A percentile compares a stretch with the other conserved stretches of the same genome.
Conservation (phyloP, 1,140 invertebrate genomes). For the Rhizoglyphus robini region DNA sequence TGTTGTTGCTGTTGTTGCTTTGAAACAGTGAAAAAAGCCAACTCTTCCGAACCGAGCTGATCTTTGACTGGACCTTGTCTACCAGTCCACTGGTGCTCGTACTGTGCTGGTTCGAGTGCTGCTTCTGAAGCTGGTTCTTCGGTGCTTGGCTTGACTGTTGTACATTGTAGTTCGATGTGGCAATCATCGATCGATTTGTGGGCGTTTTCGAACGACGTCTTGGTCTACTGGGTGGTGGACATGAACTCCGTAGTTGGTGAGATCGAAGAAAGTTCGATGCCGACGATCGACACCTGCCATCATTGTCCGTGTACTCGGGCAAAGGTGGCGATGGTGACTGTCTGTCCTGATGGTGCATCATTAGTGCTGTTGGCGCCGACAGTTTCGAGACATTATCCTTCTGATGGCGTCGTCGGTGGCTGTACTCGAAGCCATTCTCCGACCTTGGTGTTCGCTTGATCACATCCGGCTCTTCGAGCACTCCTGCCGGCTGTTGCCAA, state of each 20-base stretch:
- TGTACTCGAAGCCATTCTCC: neutral
- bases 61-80: neutral
- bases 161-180: neutral
- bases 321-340: neutral
- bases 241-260: neutral
- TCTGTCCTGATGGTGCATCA: neutral
- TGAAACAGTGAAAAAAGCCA: conserved; percentile 12
- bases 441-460: no score
- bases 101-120: no score
- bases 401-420: neutral
- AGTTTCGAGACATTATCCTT: neutral
- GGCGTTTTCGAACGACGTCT: neutral
- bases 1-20: neutral
- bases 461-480: neutral
- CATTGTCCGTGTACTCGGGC: neutral
- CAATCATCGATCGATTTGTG: neutral
- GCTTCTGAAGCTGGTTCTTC: neutral
- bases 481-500: neutral
- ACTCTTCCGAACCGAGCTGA: neutral
- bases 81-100: neutral
- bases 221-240: neutral
- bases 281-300: neutral
- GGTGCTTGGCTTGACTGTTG: neutral
- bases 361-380: neutral
- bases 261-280: neutral